Conservation (phyloP, 2,888 invertebrate genomes). For the Teleiodes luculella region DNA sequence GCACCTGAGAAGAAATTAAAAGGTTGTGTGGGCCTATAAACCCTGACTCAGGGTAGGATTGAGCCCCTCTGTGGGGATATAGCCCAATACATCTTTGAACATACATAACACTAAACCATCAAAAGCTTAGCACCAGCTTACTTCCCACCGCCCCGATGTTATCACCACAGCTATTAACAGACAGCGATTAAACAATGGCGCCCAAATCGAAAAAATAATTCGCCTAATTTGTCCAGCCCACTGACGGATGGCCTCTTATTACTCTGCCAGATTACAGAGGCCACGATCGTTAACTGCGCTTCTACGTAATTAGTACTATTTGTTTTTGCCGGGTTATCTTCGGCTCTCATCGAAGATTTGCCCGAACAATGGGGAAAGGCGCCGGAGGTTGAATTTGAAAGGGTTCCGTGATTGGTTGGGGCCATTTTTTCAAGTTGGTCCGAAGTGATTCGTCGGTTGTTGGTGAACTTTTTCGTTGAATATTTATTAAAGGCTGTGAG, state of each 20-base stretch:
- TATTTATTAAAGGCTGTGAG: no score
- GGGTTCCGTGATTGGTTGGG: constrained; percentile 41
- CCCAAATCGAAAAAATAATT: constrained; percentile 75
- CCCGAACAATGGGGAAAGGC: constrained; percentile 63
- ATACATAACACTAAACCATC: neutral
- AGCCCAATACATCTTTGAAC: no score
- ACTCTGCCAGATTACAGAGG: constrained; percentile 65
- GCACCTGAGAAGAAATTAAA: no score
- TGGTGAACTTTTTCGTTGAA: no score
- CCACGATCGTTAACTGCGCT: constrained; percentile 55
- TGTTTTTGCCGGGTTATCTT: constrained; percentile 65
- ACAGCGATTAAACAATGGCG: constrained; percentile 71
- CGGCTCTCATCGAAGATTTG: constrained; percentile 39
- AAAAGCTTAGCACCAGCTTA: neutral
- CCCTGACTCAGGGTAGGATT: no score
- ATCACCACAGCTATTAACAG: constrained; percentile 60
- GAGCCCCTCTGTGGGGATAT: neutral
- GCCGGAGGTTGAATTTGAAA: constrained; percentile 50
- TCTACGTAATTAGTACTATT: constrained; percentile 73
- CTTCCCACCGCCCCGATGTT: constrained; percentile 36
- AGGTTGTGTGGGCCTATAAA: no score
- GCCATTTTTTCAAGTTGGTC: constrained; percentile 28
- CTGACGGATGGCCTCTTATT: constrained; percentile 58
- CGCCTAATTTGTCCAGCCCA: constrained; percentile 60
- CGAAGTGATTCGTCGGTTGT: constrained; percentile 17